Percentiles rank a stretch among this genome's conserved stretches.
phyloP scores from a whole-genome alignment of 37 sponge, comb jelly and placozoan genomes.

The Axinella damicornis region DNA sequence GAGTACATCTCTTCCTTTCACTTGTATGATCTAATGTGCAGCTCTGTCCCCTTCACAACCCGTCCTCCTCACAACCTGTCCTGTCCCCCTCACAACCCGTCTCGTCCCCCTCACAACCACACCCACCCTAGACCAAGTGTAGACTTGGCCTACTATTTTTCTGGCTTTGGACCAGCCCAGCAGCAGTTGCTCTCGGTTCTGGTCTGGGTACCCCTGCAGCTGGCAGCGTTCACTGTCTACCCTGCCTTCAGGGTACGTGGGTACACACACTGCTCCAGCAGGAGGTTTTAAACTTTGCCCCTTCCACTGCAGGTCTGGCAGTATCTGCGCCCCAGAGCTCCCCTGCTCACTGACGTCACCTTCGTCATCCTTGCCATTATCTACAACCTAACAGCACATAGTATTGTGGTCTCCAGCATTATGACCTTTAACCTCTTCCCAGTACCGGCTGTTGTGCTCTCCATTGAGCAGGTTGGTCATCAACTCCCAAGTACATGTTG shows the following conservation, averaged over 20 bases:
- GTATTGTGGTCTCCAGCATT: constrained; percentile 41
- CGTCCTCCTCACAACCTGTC: no score
- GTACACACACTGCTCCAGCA: neutral
- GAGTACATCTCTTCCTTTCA: neutral
- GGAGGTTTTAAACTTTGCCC: neutral
- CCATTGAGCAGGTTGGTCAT: constrained; percentile 69
- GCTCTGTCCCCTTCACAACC: no score
- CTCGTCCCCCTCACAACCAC: no score
- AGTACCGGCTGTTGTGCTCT: constrained; percentile 62
- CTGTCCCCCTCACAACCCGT: no score
- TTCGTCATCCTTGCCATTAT: constrained; percentile 31
- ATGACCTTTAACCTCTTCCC: constrained; percentile 61
- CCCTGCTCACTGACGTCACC: constrained; percentile 16
- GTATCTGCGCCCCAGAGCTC: neutral
- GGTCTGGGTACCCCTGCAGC: constrained; percentile 67
- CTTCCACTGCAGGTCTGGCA: constrained; percentile 42
- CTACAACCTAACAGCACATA: constrained; percentile 59
- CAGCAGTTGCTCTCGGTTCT: constrained; percentile 38
- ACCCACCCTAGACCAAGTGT: constrained; percentile 61
- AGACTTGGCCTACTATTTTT: constrained; percentile 56
- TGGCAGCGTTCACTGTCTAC: constrained; percentile 47
- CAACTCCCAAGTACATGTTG: neutral
- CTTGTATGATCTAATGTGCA: neutral
- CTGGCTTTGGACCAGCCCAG: constrained; percentile 64
- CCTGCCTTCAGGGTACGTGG: constrained; percentile 53